A percentile compares a stretch with the other conserved stretches of the same genome.
Evolutionary conservation across 2,113 vertebrate species (phyloP).

Genomic region (Helogale parvula): DNA sequence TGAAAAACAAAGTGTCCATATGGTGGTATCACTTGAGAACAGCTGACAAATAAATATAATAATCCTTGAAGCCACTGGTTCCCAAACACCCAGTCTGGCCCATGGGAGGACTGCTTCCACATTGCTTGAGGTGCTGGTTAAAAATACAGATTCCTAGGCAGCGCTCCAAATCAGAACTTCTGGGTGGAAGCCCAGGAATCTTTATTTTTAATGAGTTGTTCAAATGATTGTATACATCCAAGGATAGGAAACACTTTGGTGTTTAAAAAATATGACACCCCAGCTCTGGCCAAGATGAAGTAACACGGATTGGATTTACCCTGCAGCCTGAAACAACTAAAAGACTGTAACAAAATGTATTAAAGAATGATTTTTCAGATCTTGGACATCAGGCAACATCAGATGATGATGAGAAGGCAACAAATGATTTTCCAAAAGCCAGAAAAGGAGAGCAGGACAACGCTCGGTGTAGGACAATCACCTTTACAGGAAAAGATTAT

Average conservation of each 20-base stretch:
- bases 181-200: constrained; percentile 54
- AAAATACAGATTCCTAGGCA: constrained; percentile 50
- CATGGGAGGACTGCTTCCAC: background rate
- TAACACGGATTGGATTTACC: background rate
- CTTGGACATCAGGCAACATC: background rate
- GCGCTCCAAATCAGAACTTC: background rate
- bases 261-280: constrained; percentile 71
- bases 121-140: background rate
- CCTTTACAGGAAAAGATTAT: background rate
- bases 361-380: background rate
- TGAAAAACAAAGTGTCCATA: constrained; percentile 51
- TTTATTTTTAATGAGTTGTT: constrained; percentile 69
- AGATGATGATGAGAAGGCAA: background rate
- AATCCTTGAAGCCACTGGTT: background rate
- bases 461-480: background rate
- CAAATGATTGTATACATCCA: constrained; percentile 58
- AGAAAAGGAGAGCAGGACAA: background rate
- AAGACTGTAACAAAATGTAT: background rate
- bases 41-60: constrained; percentile 7
- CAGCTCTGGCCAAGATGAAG: constrained; percentile 48
- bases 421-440: background rate
- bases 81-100: background rate
- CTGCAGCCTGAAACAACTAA: background rate
- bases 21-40: constrained; percentile 34
- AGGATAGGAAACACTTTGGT: constrained; percentile 62